Evolutionary conservation across 2,113 vertebrate species (phyloP).

Genomic region (Tragelaphus buxtoni): DNA sequence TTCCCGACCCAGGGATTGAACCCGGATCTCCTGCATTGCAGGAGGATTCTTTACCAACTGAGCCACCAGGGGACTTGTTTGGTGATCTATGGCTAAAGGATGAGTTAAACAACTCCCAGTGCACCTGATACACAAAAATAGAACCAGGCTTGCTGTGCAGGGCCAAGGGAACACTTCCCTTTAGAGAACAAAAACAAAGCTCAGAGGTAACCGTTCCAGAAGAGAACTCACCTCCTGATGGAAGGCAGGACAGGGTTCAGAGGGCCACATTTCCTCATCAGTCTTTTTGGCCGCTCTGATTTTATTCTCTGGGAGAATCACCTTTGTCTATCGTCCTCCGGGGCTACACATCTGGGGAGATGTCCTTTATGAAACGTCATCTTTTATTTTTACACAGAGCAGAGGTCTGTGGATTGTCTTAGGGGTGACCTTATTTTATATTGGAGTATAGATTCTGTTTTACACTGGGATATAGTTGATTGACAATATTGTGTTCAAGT

Average conservation of each 20-base stretch:
- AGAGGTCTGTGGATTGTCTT: neutral
- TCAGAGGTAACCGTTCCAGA: fast-evolving
- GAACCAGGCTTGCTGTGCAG: neutral
- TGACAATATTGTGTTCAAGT: neutral
- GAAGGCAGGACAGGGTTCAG: fast-evolving
- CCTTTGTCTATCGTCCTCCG: fast-evolving
- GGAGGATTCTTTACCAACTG: neutral
- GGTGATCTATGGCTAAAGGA: neutral
- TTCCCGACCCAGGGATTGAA: neutral
- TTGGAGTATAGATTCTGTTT: neutral
- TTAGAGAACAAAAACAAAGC: too few species aligned
- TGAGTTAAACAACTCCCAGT: too few species aligned
- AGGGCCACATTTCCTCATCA: fast-evolving
- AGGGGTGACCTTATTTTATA: neutral
- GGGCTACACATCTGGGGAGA: neutral
- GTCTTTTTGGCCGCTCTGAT: neutral
- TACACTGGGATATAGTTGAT: neutral
- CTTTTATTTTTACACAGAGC: fast-evolving
- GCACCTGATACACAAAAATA: neutral
- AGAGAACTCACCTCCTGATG: too few species aligned
- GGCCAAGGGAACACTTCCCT: neutral
- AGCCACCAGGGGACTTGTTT: neutral
- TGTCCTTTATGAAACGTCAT: neutral
- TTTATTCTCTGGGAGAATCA: neutral
- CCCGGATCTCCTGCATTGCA: neutral